Evolutionary conservation across 2,797 vertebrate species (phyloP), one percentile per base, ranked within the genome.

Genomic region (Oreonectes daqikongensis): DNA sequence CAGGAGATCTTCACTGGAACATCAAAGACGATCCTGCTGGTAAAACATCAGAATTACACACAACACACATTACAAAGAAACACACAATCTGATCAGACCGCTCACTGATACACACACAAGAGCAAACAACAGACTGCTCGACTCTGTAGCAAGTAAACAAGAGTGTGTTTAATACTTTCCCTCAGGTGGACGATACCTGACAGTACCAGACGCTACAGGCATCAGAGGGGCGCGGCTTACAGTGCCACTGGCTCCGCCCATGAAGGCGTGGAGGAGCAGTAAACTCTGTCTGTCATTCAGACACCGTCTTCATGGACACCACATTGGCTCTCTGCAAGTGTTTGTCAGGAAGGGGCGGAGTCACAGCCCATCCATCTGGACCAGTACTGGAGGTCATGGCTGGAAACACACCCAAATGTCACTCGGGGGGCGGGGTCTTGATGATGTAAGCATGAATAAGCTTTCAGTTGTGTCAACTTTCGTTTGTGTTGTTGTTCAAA

Each of bases 391-490:
- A 0, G 95, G 94, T 69, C 93, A 90, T 0, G 94, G 94, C 53
- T 98, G 97, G 97, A 95, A 94, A 86, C 91, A 90, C 24, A 95
- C 95, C 0, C 92, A 92, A 65, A 87, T 97, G 75, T 94, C 92
- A 10, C 38, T 98, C 83, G 87, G 28, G 35, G 93, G 90, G 7
- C 61, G 52, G 0, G 90, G 91, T 70, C 60, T 95, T 83, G 92
- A 91, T 85, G 94, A 89, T 40, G 97, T 97, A 83, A 95, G 93
- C 93, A 84, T 55, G 3, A 0, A 18, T 40, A 2, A 40, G 11
- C 15, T 46, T 15, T 46, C 5, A 10, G 2, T 18, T 46, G 7
- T 46, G 10, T 44, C 14, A 44, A 4, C 28, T 4, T 17, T 46
- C 18, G 15, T 46, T 17, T 17, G 3, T 17, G 17, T 17, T 46